Base-by-base conservation (phyloP, 2,888 invertebrate species). In the Molorchus minor region DNA sequence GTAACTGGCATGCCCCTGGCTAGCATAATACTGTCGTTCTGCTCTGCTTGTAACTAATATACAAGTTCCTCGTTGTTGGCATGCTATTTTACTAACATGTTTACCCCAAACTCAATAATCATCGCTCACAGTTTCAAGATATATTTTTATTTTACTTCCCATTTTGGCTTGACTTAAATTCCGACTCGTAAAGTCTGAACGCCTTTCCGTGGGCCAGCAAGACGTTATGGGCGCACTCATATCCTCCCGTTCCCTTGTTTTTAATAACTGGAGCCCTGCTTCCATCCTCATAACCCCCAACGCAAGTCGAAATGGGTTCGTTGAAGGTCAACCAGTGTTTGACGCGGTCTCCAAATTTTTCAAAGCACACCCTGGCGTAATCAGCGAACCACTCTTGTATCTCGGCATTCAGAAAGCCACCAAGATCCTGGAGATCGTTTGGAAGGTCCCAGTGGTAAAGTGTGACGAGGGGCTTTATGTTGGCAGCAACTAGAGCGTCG, bases 181-280 rank as follows among this genome's bases (percentile, higher is more conserved):
- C 78, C 1, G 77, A 69, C 29, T 86, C 74, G 66, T 86, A 88
- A 71, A 87, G 73, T 4, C 82, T 80, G 71, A 87, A 91, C 0
- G 84, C 86, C 70, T 79, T 82, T 0, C 84, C 89, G 69, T 91
- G 90, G 0, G 90, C 87, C 41, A 84, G 73, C 3, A 91, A 78
- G 35, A 88, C 79, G 58, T 85, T 87, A 70, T 87, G 88, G 0
- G 81, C 85, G 49, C 87, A 87, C 64, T 85, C 68, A 71, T 90
- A 90, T 61, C 84, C 84, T 3, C 84, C 85, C 33, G 84, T 77
- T 0, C 87, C 87, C 15, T 83, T 82, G 38, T 82, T 75, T 1
- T 74, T 70, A 2, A 69, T 72, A 2, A 82, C 84, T 0, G 86
- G 86, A 0, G 86, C 86, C 20, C 56, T 62, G 3, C 49, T 21